Conservation (phyloP, 1,140 invertebrate genomes). For the Carcinoscorpius rotundicauda region DNA sequence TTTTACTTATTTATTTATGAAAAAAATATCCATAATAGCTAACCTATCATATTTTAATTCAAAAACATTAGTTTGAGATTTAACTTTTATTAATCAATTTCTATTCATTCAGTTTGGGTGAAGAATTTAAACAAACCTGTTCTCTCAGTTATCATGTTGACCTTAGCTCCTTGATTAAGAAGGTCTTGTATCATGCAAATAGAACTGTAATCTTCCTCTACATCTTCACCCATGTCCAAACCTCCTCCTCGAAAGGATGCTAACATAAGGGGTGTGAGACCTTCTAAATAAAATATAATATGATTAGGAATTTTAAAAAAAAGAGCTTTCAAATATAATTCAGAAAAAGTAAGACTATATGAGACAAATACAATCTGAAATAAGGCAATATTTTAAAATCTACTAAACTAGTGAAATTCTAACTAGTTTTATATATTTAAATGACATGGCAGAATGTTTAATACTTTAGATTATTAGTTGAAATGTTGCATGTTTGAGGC, state of each 20-base stretch:
- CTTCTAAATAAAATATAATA: constrained; percentile 34
- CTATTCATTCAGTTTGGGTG: neutral
- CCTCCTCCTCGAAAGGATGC: constrained; percentile 44
- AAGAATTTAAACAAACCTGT: constrained; percentile 44
- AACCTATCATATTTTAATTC: too few species aligned
- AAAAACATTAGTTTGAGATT: too few species aligned
- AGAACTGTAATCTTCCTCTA: constrained; percentile 20
- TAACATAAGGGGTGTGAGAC: constrained; percentile 90
- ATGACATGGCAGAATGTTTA: too few species aligned
- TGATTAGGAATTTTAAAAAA: neutral
- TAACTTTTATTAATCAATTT: too few species aligned
- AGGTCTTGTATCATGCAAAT: constrained; percentile 74
- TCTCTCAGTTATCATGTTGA: constrained; percentile 85
- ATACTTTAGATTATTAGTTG: too few species aligned
- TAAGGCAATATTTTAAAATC: too few species aligned
- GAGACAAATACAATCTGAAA: neutral
- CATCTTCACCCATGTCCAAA: constrained; percentile 15
- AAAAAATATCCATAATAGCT: too few species aligned
- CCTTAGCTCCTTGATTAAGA: constrained; percentile 76
- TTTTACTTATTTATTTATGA: too few species aligned
- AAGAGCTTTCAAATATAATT: neutral
- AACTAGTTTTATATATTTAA: neutral
- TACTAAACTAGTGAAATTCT: too few species aligned
- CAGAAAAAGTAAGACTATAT: neutral
- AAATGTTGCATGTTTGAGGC: too few species aligned